Percentiles rank a stretch among this genome's conserved stretches.
Evolutionary conservation across 2,888 invertebrate species (phyloP).

Genomic region (Theodoxus fluviatilis): DNA sequence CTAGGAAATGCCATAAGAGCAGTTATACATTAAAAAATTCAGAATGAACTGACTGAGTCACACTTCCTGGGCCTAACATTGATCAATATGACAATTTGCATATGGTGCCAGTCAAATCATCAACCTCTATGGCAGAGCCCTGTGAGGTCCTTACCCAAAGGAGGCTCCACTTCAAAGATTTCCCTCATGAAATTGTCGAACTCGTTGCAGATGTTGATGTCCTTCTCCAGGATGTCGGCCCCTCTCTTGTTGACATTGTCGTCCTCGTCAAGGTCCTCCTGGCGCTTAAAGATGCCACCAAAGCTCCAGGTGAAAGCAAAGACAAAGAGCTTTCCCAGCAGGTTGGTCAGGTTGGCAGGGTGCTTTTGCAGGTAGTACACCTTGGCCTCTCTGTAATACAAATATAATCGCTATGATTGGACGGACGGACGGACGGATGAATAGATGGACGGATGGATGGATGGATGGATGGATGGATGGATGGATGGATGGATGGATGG

Average conservation of each 20-base stretch:
- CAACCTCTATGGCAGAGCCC: background rate
- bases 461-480: too few relatives aligned
- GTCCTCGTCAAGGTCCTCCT: slow-evolving; percentile 61
- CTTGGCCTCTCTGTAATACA: slow-evolving; percentile 34
- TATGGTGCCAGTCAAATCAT: background rate
- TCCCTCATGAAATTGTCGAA: slow-evolving; percentile 65
- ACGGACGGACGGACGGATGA: too few relatives aligned
- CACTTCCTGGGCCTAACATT: background rate
- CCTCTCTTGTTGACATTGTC: slow-evolving; percentile 47
- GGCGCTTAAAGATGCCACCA: slow-evolving; percentile 60
- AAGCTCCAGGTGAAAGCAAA: slow-evolving; percentile 65
- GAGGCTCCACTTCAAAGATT: slow-evolving; percentile 63
- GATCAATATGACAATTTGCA: background rate
- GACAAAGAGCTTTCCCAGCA: slow-evolving; percentile 63
- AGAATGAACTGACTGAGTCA: background rate
- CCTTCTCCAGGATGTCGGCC: slow-evolving; percentile 41
- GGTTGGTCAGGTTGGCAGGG: slow-evolving; percentile 52
- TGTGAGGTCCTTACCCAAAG: slow-evolving; percentile 48
- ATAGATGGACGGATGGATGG: too few relatives aligned
- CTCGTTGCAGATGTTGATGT: slow-evolving; percentile 61
- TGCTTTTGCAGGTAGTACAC: slow-evolving; percentile 60
- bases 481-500: too few relatives aligned
- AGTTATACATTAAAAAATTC: background rate
- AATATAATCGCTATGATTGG: too few relatives aligned
- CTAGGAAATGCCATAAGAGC: background rate